phyloP scores from a whole-genome alignment of 2,797 vertebrate genomes.

The Halcyon chelicuti region DNA sequence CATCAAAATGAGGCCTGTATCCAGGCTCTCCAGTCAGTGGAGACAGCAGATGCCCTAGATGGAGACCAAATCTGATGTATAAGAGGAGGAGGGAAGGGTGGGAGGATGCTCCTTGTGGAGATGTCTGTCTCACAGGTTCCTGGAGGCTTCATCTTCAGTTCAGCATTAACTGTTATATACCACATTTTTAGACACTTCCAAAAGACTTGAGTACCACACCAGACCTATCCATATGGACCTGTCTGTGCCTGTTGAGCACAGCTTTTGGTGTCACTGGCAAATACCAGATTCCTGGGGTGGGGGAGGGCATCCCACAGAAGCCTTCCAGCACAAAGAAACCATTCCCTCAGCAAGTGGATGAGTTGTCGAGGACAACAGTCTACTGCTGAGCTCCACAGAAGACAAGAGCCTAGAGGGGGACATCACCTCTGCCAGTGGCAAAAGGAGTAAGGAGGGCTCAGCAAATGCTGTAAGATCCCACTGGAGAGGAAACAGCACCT shows the following conservation, averaged over 20 bases:
- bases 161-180: not conserved
- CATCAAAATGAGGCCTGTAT: not conserved
- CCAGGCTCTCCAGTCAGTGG: not conserved
- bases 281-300: not conserved
- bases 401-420: not conserved
- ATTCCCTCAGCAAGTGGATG: not conserved
- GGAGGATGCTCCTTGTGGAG: not conserved
- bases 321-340: not conserved
- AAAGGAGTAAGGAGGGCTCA: not conserved
- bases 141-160: not conserved
- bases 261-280: not conserved
- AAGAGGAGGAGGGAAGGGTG: not conserved
- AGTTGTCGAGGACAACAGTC: not conserved
- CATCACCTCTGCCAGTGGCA: not conserved
- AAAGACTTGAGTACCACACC: not conserved
- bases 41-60: not conserved
- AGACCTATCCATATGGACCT: not conserved
- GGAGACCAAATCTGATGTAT: not conserved
- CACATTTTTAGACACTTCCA: not conserved
- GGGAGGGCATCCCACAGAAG: not conserved
- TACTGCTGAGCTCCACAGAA: not conserved
- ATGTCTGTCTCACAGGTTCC: not conserved
- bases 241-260: not conserved
- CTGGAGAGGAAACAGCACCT: accelerated
- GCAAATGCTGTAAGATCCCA: not conserved